Evolutionary conservation across 2,113 vertebrate genomes (phyloP), one percentile per base, ranked within the genome.

Genomic region (Tympanuchus pallidicinctus): DNA sequence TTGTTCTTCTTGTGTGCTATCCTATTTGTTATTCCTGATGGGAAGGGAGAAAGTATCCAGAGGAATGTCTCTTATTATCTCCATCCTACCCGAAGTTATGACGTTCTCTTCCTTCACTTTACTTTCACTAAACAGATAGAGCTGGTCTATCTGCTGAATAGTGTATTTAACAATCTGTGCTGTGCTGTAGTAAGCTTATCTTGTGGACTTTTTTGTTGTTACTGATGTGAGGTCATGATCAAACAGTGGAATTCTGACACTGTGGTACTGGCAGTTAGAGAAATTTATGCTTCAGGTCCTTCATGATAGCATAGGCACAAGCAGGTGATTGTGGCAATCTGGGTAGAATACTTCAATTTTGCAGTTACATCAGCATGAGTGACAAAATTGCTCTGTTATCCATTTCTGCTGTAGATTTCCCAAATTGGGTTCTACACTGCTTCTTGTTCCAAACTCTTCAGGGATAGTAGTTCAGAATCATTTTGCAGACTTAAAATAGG

Each of bases 401-500:
- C 8, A 27, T 90, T 81, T 80, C 71, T 74, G 13, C 24, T 13
- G 43, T 80, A 86, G 88, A 42, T 78, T 60, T 77, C 17, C 67
- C 5, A 71, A 21, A 54, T 87, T 13, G 24, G n/a, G 48, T 45
- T 81, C 32, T 81, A 40, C 63, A 11, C 11, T 88, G 32, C 36
- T 89, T 91, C 36, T 60, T 82, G 24, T n/a, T 42, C 38, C n/a
- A 38, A 75, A 0, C 22, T 79, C 91, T 88, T 82, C 47, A 72
- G 56, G 86, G 40, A 2, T 69, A 13, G 34, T n/a, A 12, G 60
- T 3, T 91, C 43, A 83, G 83, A 89, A 80, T 34, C 22, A 71
- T 86, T 90, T 92, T 89, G 67, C 57, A 78, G 77, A 67, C 63
- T 84, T 86, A 82, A 75, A 32, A 73, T 5, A 88, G 67, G 80